Percentiles rank a stretch among this genome's conserved stretches.
Evolutionary conservation across 2,797 vertebrate species (phyloP).

Genomic region (Sebastes trivittatus): DNA sequence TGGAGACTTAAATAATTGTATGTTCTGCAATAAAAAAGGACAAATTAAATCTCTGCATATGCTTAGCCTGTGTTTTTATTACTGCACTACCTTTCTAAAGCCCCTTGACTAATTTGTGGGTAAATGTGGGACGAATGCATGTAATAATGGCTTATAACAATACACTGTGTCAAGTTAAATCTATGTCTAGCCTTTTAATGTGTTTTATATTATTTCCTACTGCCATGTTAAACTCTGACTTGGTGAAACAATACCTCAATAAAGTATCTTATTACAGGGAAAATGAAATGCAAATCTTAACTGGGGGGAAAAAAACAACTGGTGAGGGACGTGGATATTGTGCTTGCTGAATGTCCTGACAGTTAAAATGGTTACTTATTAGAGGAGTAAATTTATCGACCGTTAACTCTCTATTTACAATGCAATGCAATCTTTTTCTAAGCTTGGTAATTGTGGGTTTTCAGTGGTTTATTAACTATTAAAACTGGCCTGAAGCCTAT

Average conservation of each 20-base stretch:
- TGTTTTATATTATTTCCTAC: neutral
- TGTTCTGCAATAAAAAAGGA: conserved; percentile 80
- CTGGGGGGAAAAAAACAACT: neutral
- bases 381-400: neutral
- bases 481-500: neutral
- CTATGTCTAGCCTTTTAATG: neutral
- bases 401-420: neutral
- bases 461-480: neutral
- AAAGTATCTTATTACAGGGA: neutral
- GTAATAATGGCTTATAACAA: neutral
- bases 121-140: neutral
- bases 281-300: neutral
- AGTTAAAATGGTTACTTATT: neutral
- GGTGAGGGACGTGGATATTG: neutral
- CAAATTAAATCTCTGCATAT: conserved; percentile 53
- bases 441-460: neutral
- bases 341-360: neutral
- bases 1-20: conserved; percentile 73
- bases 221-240: neutral
- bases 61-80: conserved; percentile 40
- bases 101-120: neutral
- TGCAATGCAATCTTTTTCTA: neutral
- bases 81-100: neutral
- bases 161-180: neutral
- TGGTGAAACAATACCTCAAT: neutral